These are phyloP conservation scores for Spisula solida DNA, from an alignment of 2,888 invertebrate species.

Conservation along the genomic window DNA sequence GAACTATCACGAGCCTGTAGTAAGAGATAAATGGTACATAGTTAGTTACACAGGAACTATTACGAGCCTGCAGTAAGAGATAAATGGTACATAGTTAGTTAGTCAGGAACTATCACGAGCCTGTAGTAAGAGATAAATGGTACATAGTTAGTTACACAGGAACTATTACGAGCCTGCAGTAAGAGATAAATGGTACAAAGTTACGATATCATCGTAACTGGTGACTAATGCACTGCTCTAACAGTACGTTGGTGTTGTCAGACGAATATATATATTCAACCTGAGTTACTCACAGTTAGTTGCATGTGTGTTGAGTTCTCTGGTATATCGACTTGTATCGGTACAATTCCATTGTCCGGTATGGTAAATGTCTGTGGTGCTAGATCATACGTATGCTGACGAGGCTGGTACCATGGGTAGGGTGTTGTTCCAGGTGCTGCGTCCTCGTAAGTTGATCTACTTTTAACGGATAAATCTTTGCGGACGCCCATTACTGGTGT, in stretches of 20 bases:
- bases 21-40: not conserved
- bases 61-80: conserved; percentile 64
- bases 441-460: conserved; percentile 71
- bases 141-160: conserved; percentile 25
- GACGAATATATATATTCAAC: too few species aligned
- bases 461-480: conserved; percentile 63
- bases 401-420: conserved; percentile 65
- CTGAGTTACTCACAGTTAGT: conserved; percentile 62
- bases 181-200: not conserved
- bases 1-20: conserved; percentile 73
- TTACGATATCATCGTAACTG: too few species aligned
- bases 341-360: conserved; percentile 77
- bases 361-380: conserved; percentile 66
- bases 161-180: conserved; percentile 72
- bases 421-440: conserved; percentile 53
- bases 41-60: conserved; percentile 61
- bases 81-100: not conserved
- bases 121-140: conserved; percentile 55
- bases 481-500: conserved; percentile 76
- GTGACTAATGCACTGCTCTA: too few species aligned
- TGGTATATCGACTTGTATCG: conserved; percentile 78
- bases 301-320: conserved; percentile 76
- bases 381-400: conserved; percentile 66
- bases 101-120: conserved; percentile 65
- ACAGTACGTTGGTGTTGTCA: too few species aligned